Percentiles rank a stretch among this genome's conserved stretches.
Conservation (phyloP, 2,888 invertebrate species). For the Horisme vitalbata region DNA sequence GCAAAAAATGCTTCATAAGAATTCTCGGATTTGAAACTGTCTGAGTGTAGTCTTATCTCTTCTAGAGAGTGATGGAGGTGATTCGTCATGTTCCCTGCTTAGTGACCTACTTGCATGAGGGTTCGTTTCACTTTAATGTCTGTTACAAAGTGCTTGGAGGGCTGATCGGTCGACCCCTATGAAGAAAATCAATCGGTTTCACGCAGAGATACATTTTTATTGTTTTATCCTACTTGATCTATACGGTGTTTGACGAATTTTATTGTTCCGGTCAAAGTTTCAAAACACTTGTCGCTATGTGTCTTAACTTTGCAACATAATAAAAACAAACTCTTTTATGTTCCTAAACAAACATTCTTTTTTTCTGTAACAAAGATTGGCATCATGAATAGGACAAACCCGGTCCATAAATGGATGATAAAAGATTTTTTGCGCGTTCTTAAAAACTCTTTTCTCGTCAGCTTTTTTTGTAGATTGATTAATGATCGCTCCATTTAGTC, state of each 20-base stretch:
- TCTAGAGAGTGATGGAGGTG: conserved; percentile 65
- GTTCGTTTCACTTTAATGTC: conserved; percentile 51
- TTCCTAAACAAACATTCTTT: conserved; percentile 35
- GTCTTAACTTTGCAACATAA: neutral
- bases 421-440: conserved; percentile 56
- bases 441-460: conserved; percentile 57
- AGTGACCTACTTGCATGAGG: conserved; percentile 66
- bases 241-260: conserved; percentile 28
- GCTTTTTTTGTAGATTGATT: conserved; percentile 62
- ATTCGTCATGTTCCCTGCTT: conserved; percentile 71
- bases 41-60: conserved; percentile 64
- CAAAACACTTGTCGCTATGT: conserved; percentile 17
- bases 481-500: conserved; percentile 54
- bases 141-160: conserved; percentile 46
- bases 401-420: conserved; percentile 45
- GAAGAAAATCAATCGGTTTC: conserved; percentile 59
- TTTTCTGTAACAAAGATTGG: conserved; percentile 45
- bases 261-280: conserved; percentile 24
- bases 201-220: conserved; percentile 52
- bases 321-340: conserved; percentile 27
- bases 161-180: conserved; percentile 48
- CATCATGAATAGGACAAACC: conserved; percentile 46
- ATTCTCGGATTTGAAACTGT: conserved; percentile 43
- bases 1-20: conserved; percentile 52
- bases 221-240: conserved; percentile 54